These are phyloP conservation scores for Manis pentadactyla DNA, from an alignment of 2,797 vertebrate species.

Conservation along the genomic window DNA sequence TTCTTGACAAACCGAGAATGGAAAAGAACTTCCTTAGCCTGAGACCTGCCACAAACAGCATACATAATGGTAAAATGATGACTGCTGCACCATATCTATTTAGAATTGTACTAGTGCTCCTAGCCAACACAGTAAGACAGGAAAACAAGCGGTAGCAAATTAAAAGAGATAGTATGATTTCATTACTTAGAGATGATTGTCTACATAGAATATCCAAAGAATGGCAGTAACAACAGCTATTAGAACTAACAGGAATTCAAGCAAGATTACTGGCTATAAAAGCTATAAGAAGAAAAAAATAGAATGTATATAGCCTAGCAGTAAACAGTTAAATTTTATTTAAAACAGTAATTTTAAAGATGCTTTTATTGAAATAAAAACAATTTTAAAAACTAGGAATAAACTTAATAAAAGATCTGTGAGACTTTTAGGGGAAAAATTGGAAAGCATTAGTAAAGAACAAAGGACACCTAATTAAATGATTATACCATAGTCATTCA, in stretches of 20 bases:
- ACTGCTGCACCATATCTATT: neutral
- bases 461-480: neutral
- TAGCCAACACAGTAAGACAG: neutral
- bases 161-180: neutral
- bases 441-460: neutral
- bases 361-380: neutral
- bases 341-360: neutral
- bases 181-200: neutral
- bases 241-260: neutral
- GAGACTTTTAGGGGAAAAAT: slow-evolving; percentile 1
- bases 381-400: neutral
- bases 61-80: neutral
- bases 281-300: neutral
- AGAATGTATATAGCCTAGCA: neutral
- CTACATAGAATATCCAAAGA: neutral
- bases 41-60: neutral
- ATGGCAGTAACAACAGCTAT: neutral
- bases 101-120: neutral
- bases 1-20: neutral
- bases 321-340: neutral
- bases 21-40: neutral
- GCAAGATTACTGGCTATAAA: neutral
- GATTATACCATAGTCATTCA: neutral
- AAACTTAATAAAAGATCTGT: neutral
- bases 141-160: neutral